phyloP scores from a whole-genome alignment of 1,140 invertebrate species.

The Scaptomyza montana region DNA sequence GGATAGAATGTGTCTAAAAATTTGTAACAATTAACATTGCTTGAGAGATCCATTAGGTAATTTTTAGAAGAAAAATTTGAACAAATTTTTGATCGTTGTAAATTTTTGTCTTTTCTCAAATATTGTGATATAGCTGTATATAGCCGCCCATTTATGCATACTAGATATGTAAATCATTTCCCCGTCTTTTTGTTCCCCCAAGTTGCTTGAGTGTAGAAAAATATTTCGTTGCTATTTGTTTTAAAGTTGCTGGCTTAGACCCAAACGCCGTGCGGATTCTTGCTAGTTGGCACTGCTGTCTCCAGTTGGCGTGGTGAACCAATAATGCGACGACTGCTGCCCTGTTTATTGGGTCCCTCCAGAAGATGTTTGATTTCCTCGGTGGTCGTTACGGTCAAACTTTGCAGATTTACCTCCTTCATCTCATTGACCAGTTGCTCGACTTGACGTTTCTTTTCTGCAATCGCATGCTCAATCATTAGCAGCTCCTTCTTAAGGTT shows the following conservation, averaged over 20 bases:
- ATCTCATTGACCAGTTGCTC: conserved; percentile 93
- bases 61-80: conserved; percentile 49
- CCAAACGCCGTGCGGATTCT: conserved; percentile 98
- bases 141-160: conserved; percentile 43
- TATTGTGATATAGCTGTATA: conserved; percentile 45
- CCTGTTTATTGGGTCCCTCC: conserved; percentile 92
- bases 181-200: conserved; percentile 70
- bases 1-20: conserved; percentile 36
- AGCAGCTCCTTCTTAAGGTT: conserved; percentile 91
- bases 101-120: conserved; percentile 46
- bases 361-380: conserved; percentile 92
- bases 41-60: conserved; percentile 64
- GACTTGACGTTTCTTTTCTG: conserved; percentile 93
- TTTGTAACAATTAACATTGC: conserved; percentile 70
- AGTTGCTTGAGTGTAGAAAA: conserved; percentile 53
- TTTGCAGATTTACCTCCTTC: conserved; percentile 96
- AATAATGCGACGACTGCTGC: conserved; percentile 94
- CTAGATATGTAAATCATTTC: conserved; percentile 65
- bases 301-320: conserved; percentile 95
- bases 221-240: conserved; percentile 42
- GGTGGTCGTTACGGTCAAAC: conserved; percentile 91
- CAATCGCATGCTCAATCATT: conserved; percentile 90
- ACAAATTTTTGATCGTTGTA: conserved; percentile 49
- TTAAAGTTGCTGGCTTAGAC: conserved; percentile 87
- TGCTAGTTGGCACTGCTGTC: conserved; percentile 96